Base-by-base conservation (phyloP, 1,140 invertebrate species). In the Caenorhabditis brenneri region DNA sequence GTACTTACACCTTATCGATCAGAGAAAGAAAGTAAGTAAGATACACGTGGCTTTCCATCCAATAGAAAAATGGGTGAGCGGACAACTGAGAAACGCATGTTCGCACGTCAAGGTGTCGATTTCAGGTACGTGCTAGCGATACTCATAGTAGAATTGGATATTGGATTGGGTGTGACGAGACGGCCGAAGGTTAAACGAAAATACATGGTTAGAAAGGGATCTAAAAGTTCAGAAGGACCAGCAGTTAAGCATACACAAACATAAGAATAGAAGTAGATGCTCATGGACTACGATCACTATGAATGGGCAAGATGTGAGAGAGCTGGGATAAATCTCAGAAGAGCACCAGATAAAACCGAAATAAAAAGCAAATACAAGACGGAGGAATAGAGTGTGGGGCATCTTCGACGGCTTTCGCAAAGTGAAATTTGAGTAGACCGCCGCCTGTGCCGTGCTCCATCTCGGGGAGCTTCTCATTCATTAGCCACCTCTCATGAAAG, bases 311-410 rank as follows among this genome's bases (percentile, higher is more conserved):
- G 58, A 9, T 29, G 24, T 29, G 31, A 65, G 58, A 65, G 58
- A 74, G 36, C 65, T 42, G 65, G 65, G 65, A 74, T 74, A 74
- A 74, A 74, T 74, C 65, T 74, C n/a, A 74, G 65, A 46, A 42
- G 65, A 74, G 65, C 58, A 36, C 31, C 58, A 74, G 65, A 74
- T 74, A 74, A 74, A 74, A 74, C 65, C 65, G 19, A 74, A 74
- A 74, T 74, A 74, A 74, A 74, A 74, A 74, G 65, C 65, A 74
- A 74, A 74, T 74, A 74, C 65, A 74, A 74, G 65, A 74, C 65
- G 36, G 65, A 46, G 33, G 58, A 33, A 65, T 58, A 58, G 58
- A 65, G 58, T 65, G 58, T 65, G 58, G 58, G 58, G 65, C 65
- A 74, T 74, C 65, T 74, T 74, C 65, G 65, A 74, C 65, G 65